Base-by-base conservation (phyloP, 2,113 vertebrate species). In the Pygathrix nemaeus region DNA sequence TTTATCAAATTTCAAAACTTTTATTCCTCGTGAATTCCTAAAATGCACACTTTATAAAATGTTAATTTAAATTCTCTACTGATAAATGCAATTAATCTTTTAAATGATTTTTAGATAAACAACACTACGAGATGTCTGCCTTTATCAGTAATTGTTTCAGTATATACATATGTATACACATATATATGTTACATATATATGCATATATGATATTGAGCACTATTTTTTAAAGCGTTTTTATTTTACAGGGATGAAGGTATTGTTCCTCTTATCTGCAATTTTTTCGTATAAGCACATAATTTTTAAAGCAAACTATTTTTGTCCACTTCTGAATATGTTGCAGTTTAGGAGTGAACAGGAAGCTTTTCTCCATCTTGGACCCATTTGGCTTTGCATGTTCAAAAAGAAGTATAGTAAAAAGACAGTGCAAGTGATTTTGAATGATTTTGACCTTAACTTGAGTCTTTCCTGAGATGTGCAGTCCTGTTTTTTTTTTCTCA, bases 371-470 rank as follows among this genome's bases (percentile, higher is more conserved):
- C 30, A 61, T 52, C 0, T n/a, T 18, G 8, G 48, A 50, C 3
- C 5, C 72, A 81, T 8, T 6, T 82, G 78, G 17, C 16, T 94
- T 93, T 84, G 48, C 25, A 35, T 43, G 70, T 89, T 96, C 66
- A 83, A 79, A 64, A 68, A 83, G 20, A 48, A 85, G 25, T n/a
- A 57, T 40, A 76, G 95, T n/a, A 57, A 92, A 95, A 93, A 94
- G 38, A 79, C 68, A 70, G 9, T 57, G 86, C n/a, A 91, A 96
- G 40, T 5, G 75, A 40, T 82, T 85, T 61, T 92, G 38, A 95
- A 97, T 94, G 89, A 57, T 3, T 1, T 55, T 92, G 91, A 93
- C 90, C 96, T 96, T 68, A 57, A 43, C 75, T 84, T 3, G 27
- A 50, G 81, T 79, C 10, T 92, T 94, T 14, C 18, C 30, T 76